phyloP scores from a whole-genome alignment of 2,113 vertebrate species.

The Barbus barbus region DNA sequence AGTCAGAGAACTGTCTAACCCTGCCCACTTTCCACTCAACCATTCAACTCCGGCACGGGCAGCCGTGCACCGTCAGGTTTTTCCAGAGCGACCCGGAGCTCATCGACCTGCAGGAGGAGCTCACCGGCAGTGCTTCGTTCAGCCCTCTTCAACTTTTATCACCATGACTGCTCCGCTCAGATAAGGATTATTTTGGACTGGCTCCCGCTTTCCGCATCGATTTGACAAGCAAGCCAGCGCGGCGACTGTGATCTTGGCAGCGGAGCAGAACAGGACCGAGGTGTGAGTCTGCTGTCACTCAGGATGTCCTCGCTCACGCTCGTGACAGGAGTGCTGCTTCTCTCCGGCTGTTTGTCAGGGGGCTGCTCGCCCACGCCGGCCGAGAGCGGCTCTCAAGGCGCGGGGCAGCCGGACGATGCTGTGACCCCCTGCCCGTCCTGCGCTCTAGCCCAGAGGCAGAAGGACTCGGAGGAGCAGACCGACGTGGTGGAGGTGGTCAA shows the following conservation, averaged over 20 bases:
- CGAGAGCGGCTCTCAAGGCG: conserved; percentile 5
- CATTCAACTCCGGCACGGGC: conserved; percentile 61
- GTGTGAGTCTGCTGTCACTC: conserved; percentile 32
- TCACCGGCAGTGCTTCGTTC: neutral
- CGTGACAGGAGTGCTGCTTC: conserved; percentile 78
- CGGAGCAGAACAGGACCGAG: conserved; percentile 14
- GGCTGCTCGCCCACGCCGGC: conserved; percentile 74
- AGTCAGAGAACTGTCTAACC: conserved; percentile 71
- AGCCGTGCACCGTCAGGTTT: conserved; percentile 55
- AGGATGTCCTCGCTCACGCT: conserved; percentile 67
- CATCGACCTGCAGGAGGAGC: conserved; percentile 22
- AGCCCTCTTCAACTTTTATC: conserved; percentile 32
- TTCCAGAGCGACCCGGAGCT: conserved; percentile 43
- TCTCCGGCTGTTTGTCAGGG: conserved; percentile 78
- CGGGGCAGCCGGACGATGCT: conserved; percentile 61
- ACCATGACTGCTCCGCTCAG: conserved; percentile 39
- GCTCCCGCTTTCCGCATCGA: conserved; percentile 18
- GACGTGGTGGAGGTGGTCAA: conserved; percentile 98
- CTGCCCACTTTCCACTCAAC: conserved; percentile 70
- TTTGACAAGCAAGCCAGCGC: conserved; percentile 8
- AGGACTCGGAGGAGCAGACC: conserved; percentile 76
- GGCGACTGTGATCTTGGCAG: conserved; percentile 18
- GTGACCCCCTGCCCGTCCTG: conserved; percentile 85
- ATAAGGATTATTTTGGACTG: conserved; percentile 57
- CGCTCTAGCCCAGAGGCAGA: conserved; percentile 79